phyloP scores from a whole-genome alignment of 2,888 invertebrate genomes.

The Graphium colonna region DNA sequence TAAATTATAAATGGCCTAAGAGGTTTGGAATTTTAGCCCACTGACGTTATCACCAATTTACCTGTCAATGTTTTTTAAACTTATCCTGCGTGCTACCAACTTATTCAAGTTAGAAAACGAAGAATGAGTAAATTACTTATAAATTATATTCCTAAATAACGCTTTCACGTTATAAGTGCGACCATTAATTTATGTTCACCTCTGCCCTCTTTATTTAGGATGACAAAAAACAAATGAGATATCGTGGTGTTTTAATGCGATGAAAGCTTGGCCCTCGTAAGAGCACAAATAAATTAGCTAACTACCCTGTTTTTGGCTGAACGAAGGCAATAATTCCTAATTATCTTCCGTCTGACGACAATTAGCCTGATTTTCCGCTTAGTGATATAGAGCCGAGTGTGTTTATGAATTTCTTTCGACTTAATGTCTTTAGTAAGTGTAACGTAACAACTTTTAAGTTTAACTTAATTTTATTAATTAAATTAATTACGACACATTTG shows the following conservation, averaged over 20 bases:
- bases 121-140: no score
- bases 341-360: slow-evolving; percentile 37
- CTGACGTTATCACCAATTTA: no score
- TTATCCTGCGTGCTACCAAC: no score
- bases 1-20: no score
- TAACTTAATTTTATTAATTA: no score
- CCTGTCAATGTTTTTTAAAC: no score
- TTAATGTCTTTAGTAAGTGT: neutral
- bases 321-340: slow-evolving; percentile 36
- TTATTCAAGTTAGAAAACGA: no score
- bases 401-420: neutral
- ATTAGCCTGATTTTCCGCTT: slow-evolving; percentile 33
- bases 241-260: slow-evolving; percentile 14
- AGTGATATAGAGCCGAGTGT: slow-evolving; percentile 6
- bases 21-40: no score
- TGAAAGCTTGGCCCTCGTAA: slow-evolving; percentile 10
- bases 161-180: neutral
- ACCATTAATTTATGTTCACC: neutral
- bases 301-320: slow-evolving; percentile 35
- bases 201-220: neutral
- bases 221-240: neutral
- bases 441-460: no score
- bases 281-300: slow-evolving; percentile 35
- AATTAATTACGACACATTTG: no score
- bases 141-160: no score